Evolutionary conservation across 92 coral and sea anemone species (phyloP).

Genomic region (Scolanthus callimorphus): DNA sequence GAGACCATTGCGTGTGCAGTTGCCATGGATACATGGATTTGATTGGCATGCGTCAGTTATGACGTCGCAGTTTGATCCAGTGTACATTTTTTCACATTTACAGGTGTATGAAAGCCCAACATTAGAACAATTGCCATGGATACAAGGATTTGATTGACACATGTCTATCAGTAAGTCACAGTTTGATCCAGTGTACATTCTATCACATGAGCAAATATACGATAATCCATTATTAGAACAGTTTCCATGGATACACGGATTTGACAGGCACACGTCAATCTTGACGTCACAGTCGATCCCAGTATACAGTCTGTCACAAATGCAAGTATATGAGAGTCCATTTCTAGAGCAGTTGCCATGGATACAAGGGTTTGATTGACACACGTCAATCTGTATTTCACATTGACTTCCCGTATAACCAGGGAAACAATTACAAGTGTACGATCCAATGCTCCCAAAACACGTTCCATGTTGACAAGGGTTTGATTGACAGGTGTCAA

Average conservation of each 20-base stretch:
- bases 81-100: constrained; percentile 52
- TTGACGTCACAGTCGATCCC: constrained; percentile 52
- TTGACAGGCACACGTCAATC: constrained; percentile 19
- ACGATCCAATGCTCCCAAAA: too few species aligned
- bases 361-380: constrained; percentile 52
- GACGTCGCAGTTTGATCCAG: too few species aligned
- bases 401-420: too few species aligned
- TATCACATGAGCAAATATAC: constrained; percentile 53
- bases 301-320: constrained; percentile 47
- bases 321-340: constrained; percentile 43
- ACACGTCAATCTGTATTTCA: constrained; percentile 41
- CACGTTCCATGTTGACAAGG: too few species aligned
- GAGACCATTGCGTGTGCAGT: constrained; percentile 54
- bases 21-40: too few species aligned
- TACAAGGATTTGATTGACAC: constrained; percentile 47
- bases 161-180: constrained; percentile 65
- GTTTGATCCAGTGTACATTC: constrained; percentile 56
- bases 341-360: constrained; percentile 57
- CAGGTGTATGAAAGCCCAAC: too few species aligned
- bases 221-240: constrained; percentile 24
- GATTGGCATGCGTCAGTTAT: too few species aligned
- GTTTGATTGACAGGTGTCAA: too few species aligned
- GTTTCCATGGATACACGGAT: constrained; percentile 67
- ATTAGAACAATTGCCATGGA: constrained; percentile 53
- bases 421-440: too few species aligned